Evolutionary conservation across 2,113 vertebrate species (phyloP), one percentile per base, ranked within the genome.

Genomic region (Thryonomys swinderianus): DNA sequence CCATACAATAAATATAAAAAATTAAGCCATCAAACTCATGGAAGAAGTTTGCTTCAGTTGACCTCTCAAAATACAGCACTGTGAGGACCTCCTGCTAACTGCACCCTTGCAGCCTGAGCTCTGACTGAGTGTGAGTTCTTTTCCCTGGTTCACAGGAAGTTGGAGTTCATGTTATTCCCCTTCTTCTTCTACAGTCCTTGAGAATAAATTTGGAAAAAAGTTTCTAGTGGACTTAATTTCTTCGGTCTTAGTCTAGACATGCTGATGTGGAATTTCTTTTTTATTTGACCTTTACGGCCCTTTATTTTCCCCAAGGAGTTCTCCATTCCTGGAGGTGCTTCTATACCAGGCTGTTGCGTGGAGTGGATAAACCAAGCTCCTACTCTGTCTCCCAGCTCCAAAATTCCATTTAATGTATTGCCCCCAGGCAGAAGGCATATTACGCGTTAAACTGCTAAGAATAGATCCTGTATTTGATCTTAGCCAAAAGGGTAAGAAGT

Each of bases 61-160:
- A 27, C 66, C 51, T 92, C 85, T 94, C 66, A 93, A 92, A 88
- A 94, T 71, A 1, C 1, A 93, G 21, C 64, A 73, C 69, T 67
- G 83, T 76, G 80, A 86, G 74, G 59, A 92, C 57, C 25, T 40
- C 83, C 88, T 61, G 20, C 40, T 80, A 71, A 48, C 69, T 57
- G 40, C 66, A 37, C 13, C 69, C 87, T 78, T 14, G 3, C 71
- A 71, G 13, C 57, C 76, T 71, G 18, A 64, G 23, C 80, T 48
- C 11, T 34, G 25, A 78, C 25, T 20, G 6, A 64, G 18, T 81
- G 32, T 85, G 73, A 89, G 51, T 30, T 73, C 23, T 69, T 34
- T 57, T 79, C 40, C 81, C 53, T 73, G 71, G 16, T 74, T 92
- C 84, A 78, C 34, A 67, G 37, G 48, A 95, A 71, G 67, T 34